phyloP scores from a whole-genome alignment of 2,888 invertebrate genomes.

The Oscheius sp. region DNA sequence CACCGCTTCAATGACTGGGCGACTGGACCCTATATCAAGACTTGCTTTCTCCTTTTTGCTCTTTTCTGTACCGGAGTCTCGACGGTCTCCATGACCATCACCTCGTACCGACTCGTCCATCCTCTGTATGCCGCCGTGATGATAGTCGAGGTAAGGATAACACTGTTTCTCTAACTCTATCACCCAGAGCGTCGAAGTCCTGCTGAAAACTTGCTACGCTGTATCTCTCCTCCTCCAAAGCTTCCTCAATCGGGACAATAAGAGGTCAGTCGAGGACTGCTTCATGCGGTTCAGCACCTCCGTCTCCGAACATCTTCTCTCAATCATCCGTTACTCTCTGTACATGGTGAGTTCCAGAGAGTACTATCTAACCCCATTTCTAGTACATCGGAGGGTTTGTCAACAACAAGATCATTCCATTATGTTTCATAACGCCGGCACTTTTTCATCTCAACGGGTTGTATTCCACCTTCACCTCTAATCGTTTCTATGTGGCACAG shows the following conservation, averaged over 20 bases:
- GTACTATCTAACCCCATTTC: not conserved
- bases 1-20: slow-evolving; percentile 13
- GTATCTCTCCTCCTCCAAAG: slow-evolving; percentile 11
- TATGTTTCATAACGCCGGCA: slow-evolving; percentile 20
- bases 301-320: slow-evolving; percentile 2
- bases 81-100: slow-evolving; percentile 20
- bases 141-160: slow-evolving; percentile 37
- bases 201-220: slow-evolving; percentile 1
- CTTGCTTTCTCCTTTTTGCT: slow-evolving; percentile 9
- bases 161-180: not conserved
- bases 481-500: too few relatives aligned
- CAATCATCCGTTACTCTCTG: slow-evolving; percentile 14
- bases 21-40: not conserved
- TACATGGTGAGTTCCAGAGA: slow-evolving; percentile 15
- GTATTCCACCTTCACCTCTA: not conserved
- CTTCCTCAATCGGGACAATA: not conserved
- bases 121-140: slow-evolving; percentile 40
- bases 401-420: slow-evolving; percentile 24
- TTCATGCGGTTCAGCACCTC: slow-evolving; percentile 1
- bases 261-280: not conserved
- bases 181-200: slow-evolving; percentile 8
- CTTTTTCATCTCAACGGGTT: slow-evolving; percentile 33
- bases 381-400: slow-evolving; percentile 24
- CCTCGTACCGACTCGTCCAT: slow-evolving; percentile 37
- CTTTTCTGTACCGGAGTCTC: slow-evolving; percentile 3